Base-by-base conservation (phyloP, 2,888 invertebrate genomes). In the Loripinus fragilis region DNA sequence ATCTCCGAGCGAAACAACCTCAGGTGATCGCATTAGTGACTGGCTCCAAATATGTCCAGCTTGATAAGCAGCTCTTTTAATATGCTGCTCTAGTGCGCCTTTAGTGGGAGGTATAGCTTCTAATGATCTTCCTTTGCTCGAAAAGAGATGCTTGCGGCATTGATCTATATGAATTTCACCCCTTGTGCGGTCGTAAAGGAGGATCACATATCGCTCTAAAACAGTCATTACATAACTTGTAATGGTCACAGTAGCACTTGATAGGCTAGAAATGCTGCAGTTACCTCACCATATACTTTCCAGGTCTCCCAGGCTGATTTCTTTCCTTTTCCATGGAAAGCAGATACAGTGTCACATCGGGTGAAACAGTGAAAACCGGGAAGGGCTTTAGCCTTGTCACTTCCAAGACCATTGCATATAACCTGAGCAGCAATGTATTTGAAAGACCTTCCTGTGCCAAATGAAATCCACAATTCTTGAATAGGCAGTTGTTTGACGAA, bases 271-370 rank as follows among this genome's bases (percentile, higher is more conserved):
- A 71, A 48, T 15, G 69, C 3, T 35, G 30, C 41, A 25, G 72
- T 72, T 10, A 65, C 2, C 17, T 72, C 28, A 8, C 17, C 12
- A 38, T 48, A 30, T 8, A 20, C 20, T 17, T 17, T 30, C 72
- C 50, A 68, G n/a, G 70, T 30, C 38, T 75, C 69, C 48, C 64
- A 48, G 17, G 69, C 70, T 23, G 50, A 52, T 28, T 64, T 75
- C 71, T 71, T 76, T 12, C 76, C 66, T 48, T 20, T 71, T n/a
- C 66, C 71, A 52, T 12, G 3, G 38, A 71, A 70, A 8, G 71
- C 20, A 3, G 71, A 76, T 17, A 71, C 65, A n/a, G 71, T 76
- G 65, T 72, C 72, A 30, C 76, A 72, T 15, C 76, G 66, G 7
- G 71, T 71, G 33, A 66, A 71, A 2, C 50, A 52, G n/a, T 71